Evolutionary conservation across 2,888 invertebrate species (phyloP), one percentile per base, ranked within the genome.

Genomic region (Zelleria hepariella): DNA sequence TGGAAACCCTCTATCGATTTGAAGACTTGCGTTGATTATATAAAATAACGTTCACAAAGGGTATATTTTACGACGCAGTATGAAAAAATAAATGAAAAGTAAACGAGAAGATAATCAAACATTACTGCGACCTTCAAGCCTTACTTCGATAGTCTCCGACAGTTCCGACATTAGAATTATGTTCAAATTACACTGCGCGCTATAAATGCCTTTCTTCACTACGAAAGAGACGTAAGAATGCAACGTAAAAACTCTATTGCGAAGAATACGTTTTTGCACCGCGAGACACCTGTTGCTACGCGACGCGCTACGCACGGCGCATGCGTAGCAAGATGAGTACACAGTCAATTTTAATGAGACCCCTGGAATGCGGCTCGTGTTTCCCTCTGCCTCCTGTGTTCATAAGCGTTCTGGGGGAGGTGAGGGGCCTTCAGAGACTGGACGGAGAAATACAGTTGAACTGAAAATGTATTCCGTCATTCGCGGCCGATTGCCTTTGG

Each of bases 201-300:
- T 5, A n/a, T 24, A 25, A 24, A 23, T 25, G 24, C n/a, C 10
- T 10, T 53, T 25, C 24, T 25, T 53, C 10, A 10, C 25, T 5
- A 24, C 32, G 32, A 10, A 15, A 42, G 15, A 42, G 25, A 53
- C 53, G 15, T 53, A 53, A 24, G 21, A 8, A 25, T 10, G 53
- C 53, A 53, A 25, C 25, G 25, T 53, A 25, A 53, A 23, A n/a
- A 15, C 20, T 53, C 53, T n/a, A 53, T 15, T 53, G 23, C n/a
- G 53, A 24, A n/a, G 53, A 3, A 10, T 32, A 10, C 18, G 5
- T 15, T 53, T 53, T 23, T 53, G 23, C 59, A 18, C 55, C 20
- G 58, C 60, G 66, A 23, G 58, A 59, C 66, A 67, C 67, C 64
- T 67, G 67, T 67, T 67, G 66, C 67, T 63, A 64, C 61, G 64